Evolutionary conservation across 2,888 invertebrate genomes (phyloP), one percentile per base, ranked within the genome.

Genomic region (Metalampra italica): DNA sequence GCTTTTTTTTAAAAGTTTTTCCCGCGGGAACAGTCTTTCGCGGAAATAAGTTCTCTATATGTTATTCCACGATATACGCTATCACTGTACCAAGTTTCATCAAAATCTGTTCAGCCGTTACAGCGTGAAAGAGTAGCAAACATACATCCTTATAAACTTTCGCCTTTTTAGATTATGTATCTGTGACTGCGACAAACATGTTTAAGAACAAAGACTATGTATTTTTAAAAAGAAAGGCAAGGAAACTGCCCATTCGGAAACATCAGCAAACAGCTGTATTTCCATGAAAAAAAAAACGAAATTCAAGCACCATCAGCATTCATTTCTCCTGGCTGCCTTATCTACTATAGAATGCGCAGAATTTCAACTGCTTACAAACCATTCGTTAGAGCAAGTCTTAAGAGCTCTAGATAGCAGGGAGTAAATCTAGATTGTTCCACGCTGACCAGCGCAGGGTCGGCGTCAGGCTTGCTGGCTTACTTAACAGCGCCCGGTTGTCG

Each of bases 351-450:
- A 42, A 30, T 14, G 34, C 22, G n/a, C 22, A 34, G 39, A 5
- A 29, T 39, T 15, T 29, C 11, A 15, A 8, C 13, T n/a, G 15
- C 46, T 29, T 30, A 7, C 39, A 13, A 13, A 14, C 46, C 39
- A 46, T 46, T 32, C 32, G 30, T 46, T 46, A 40, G 14, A 13
- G 14, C 29, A 13, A 13, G 14, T 40, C 40, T 46, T 38, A 46
- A 40, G 46, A 30, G 32, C 39, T 39, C 39, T 46, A 46, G 46
- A 46, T 46, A 46, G 46, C 32, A 9, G 45, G 14, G 14, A 46
- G 46, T 46, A 46, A 46, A 46, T 46, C 40, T 46, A 46, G 13
- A 15, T 15, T 38, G 15, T 7, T 34, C 44, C 8, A 29, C 12
- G 29, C 37, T 45, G 45, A 45, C 45, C 45, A 12, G 15, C 4